Evolutionary conservation across 1,140 invertebrate species (phyloP).

Genomic region (Drosophila pseudoananassae): DNA sequence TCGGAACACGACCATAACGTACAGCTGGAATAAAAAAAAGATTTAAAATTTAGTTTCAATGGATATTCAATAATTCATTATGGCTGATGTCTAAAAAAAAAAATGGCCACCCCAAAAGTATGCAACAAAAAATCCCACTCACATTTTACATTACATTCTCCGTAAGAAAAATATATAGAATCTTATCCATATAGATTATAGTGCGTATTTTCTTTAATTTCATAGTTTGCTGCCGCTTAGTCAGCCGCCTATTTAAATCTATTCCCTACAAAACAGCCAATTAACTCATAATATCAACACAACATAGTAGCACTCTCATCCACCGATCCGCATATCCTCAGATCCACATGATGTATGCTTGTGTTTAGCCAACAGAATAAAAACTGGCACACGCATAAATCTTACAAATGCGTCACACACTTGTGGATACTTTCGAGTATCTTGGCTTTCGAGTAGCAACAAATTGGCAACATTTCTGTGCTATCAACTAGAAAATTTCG

Average conservation of each 20-base stretch:
- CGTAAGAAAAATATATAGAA: not conserved
- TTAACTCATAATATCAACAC: constrained; percentile 48
- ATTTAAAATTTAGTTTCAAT: not conserved
- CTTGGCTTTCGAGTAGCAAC: constrained; percentile 17
- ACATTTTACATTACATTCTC: constrained; percentile 10
- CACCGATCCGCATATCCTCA: not conserved
- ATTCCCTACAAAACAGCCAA: constrained; percentile 54
- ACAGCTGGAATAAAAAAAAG: constrained; percentile 89
- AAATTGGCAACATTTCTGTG: constrained; percentile 69
- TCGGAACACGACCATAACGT: constrained; percentile 97
- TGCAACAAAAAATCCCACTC: constrained; percentile 6
- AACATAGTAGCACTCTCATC: constrained; percentile 27
- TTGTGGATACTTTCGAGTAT: constrained; percentile 37
- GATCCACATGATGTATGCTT: constrained; percentile 13
- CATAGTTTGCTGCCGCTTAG: constrained; percentile 20
- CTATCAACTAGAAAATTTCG: constrained; percentile 74
- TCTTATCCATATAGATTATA: not conserved
- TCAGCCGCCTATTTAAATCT: constrained; percentile 49
- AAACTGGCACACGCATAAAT: constrained; percentile 80
- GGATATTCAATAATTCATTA: not conserved
- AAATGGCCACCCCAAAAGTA: constrained; percentile 20
- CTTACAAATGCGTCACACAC: constrained; percentile 63
- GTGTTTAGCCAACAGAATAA: constrained; percentile 57
- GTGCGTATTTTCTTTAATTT: constrained; percentile 23
- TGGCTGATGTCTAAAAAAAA: not conserved